A percentile compares a stretch with the other conserved stretches of the same genome.
These are phyloP conservation scores for Gallinago jamesoni DNA, from an alignment of 2,113 vertebrate genomes.

Conservation along the genomic window DNA sequence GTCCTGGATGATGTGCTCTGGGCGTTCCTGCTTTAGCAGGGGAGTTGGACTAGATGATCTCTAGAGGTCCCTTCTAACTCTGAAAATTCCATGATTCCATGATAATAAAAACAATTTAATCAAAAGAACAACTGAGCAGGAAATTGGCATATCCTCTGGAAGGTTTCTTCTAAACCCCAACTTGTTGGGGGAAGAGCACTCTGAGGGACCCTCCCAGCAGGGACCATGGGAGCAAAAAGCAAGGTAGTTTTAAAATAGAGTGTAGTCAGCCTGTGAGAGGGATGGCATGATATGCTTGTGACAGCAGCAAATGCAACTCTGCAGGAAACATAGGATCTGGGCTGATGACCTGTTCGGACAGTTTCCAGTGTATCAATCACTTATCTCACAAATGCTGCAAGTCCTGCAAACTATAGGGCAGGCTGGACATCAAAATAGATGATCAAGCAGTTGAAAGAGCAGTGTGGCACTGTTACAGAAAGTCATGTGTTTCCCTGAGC, in stretches of 20 bases:
- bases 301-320: constrained; percentile 43
- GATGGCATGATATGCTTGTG: not conserved
- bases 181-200: not conserved
- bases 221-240: not conserved
- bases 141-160: not conserved
- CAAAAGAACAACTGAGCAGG: not conserved
- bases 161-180: not conserved
- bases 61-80: too few relatives aligned
- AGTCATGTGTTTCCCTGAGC: constrained; percentile 27
- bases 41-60: too few relatives aligned
- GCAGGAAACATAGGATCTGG: not conserved
- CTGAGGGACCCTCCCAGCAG: not conserved
- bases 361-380: constrained; percentile 38
- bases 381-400: constrained; percentile 19
- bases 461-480: not conserved
- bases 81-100: too few relatives aligned
- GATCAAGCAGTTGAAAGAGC: constrained; percentile 11
- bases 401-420: not conserved
- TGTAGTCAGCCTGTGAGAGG: not conserved
- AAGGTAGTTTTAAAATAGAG: not conserved
- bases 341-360: constrained; percentile 1
- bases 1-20: too few relatives aligned
- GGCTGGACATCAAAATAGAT: constrained; percentile 27
- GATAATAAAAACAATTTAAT: not conserved
- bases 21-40: too few relatives aligned